Percentiles rank a stretch among this genome's conserved stretches.
phyloP scores from a whole-genome alignment of 2,113 vertebrate species.

The Myiopsitta monachus region DNA sequence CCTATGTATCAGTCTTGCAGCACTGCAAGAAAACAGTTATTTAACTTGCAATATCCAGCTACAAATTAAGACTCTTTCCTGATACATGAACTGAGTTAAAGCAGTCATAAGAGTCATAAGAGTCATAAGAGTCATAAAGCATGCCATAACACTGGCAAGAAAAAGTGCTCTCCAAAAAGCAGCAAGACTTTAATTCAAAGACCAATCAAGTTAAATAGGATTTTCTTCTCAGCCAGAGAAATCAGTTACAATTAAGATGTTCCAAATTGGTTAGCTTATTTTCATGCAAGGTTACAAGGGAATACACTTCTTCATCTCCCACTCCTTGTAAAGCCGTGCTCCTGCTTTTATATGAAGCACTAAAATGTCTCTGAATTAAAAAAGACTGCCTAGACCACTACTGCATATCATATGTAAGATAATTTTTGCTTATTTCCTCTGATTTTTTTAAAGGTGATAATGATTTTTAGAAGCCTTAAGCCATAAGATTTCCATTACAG shows the following conservation, averaged over 20 bases:
- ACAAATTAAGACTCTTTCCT: neutral
- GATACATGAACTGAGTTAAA: neutral
- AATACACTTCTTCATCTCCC: neutral
- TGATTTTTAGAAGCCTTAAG: neutral
- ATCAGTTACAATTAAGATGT: neutral
- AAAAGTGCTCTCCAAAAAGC: neutral
- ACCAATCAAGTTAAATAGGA: neutral
- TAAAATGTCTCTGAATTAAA: neutral
- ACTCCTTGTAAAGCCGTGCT: neutral
- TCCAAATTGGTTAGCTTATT: neutral
- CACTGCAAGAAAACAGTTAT: neutral
- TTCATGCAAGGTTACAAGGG: neutral
- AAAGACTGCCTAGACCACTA: neutral
- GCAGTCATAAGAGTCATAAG: too few relatives aligned
- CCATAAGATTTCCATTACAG: neutral
- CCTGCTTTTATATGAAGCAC: neutral
- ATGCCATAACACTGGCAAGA: neutral
- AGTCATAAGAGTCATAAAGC: too few relatives aligned
- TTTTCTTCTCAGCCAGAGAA: neutral
- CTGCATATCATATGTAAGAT: rapidly evolving
- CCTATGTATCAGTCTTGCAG: neutral
- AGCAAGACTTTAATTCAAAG: neutral
- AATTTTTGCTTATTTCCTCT: neutral
- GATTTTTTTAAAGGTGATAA: neutral
- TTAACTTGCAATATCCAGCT: neutral